These are phyloP conservation scores for Pristionchus entomophagus DNA, from an alignment of 2,888 invertebrate species.

Conservation along the genomic window DNA sequence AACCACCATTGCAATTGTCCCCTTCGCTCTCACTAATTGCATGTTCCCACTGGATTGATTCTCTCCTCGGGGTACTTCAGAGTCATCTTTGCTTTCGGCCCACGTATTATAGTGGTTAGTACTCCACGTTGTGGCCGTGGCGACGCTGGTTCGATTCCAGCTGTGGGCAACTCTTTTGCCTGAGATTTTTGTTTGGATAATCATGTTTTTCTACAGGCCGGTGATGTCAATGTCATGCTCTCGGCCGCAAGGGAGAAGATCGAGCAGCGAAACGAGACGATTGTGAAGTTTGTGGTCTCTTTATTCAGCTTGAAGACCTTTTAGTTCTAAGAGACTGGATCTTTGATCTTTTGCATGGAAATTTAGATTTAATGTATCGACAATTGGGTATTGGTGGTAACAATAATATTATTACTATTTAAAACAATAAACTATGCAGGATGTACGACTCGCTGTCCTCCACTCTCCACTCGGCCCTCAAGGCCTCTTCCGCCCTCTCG, in stretches of 20 bases:
- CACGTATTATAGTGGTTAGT: constrained; percentile 70
- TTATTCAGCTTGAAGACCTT: too few species aligned
- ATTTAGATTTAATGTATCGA: too few species aligned
- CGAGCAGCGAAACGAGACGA: constrained; percentile 5
- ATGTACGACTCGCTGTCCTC: neutral
- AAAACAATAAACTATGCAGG: neutral
- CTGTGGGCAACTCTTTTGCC: constrained; percentile 47
- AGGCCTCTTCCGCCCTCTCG: neutral
- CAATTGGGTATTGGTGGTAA: too few species aligned
- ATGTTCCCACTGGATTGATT: neutral
- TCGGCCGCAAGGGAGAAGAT: neutral
- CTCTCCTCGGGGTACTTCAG: neutral
- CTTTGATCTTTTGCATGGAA: too few species aligned
- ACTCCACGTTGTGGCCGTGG: constrained; percentile 70
- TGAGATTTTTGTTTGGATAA: neutral
- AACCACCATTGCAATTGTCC: neutral
- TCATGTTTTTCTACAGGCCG: neutral
- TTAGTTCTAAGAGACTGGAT: too few species aligned
- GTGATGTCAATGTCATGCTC: neutral
- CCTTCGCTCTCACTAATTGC: neutral
- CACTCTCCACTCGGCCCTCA: neutral
- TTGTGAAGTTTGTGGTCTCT: neutral
- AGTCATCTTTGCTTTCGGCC: constrained; percentile 53
- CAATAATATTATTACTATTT: too few species aligned
- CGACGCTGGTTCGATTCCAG: constrained; percentile 67